Evolutionary conservation across 1,140 invertebrate genomes (phyloP).

Genomic region (Brachionus paranguensis): DNA sequence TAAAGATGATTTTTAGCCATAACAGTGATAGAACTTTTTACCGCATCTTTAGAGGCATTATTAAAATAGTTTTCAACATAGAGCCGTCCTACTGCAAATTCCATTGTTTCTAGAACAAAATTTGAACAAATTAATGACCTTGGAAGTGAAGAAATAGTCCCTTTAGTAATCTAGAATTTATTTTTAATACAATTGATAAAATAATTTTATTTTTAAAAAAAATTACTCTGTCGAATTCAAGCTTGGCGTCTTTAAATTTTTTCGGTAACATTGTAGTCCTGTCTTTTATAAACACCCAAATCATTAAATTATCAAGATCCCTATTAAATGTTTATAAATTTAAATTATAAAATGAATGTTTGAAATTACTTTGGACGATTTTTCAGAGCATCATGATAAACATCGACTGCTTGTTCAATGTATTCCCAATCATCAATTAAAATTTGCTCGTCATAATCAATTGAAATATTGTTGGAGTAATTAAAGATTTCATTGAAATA

Average conservation of each 20-base stretch:
- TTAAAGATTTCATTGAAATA: neutral
- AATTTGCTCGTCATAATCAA: neutral
- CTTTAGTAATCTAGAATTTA: neutral
- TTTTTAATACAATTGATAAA: neutral
- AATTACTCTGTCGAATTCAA: constrained; percentile 22
- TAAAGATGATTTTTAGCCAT: neutral
- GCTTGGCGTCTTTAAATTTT: constrained; percentile 35
- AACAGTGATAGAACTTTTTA: neutral
- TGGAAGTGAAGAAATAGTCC: constrained; percentile 1
- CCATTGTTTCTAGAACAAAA: constrained; percentile 75
- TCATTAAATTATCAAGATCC: constrained; percentile 21
- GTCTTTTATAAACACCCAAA: constrained; percentile 23
- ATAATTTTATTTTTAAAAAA: neutral
- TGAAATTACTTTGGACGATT: neutral
- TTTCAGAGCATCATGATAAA: neutral
- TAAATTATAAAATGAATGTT: neutral
- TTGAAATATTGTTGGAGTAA: neutral
- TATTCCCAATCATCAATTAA: constrained; percentile 18
- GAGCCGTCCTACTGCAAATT: constrained; percentile 74
- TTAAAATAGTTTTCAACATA: constrained; percentile 81
- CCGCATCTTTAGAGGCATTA: constrained; percentile 68
- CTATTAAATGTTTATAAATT: neutral
- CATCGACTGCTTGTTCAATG: neutral
- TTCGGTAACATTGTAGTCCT: neutral
- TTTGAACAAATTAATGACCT: constrained; percentile 64